Evolutionary conservation across 2,888 invertebrate species (phyloP).

Genomic region (Matsumyia berberina): DNA sequence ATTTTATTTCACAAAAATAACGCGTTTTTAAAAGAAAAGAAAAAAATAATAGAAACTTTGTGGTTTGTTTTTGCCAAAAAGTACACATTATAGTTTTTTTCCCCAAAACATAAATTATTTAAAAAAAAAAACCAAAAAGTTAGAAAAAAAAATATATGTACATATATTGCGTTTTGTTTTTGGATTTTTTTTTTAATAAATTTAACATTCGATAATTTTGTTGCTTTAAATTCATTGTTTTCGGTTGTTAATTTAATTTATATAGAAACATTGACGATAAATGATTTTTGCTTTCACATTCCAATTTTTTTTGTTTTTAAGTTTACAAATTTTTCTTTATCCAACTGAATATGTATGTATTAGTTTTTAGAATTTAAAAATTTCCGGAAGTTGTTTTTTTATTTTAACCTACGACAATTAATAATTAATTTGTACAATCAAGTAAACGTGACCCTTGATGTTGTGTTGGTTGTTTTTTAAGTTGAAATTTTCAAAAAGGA

Average conservation of each 20-base stretch:
- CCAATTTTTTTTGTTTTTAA: constrained; percentile 58
- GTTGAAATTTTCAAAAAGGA: constrained; percentile 50
- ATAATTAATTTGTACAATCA: constrained; percentile 76
- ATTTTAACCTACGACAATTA: constrained; percentile 69
- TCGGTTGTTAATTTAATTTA: constrained; percentile 57
- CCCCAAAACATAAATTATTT: constrained; percentile 6
- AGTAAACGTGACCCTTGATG: constrained; percentile 68
- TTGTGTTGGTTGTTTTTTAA: constrained; percentile 35
- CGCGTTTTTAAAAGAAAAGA: constrained; percentile 60
- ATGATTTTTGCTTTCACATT: constrained; percentile 47
- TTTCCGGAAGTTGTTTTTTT: constrained; percentile 63
- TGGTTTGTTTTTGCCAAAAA: constrained; percentile 34
- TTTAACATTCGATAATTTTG: constrained; percentile 71
- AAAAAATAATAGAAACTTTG: constrained; percentile 16
- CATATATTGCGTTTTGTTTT: too few species aligned
- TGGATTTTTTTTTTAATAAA: constrained; percentile 29
- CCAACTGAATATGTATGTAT: constrained; percentile 76
- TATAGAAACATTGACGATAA: constrained; percentile 66
- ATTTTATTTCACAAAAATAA: constrained; percentile 64
- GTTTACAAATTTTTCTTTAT: constrained; percentile 68
- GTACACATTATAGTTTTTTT: constrained; percentile 16
- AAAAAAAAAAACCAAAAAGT: constrained; percentile 26
- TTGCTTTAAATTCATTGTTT: constrained; percentile 74
- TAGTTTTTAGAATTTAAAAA: constrained; percentile 71
- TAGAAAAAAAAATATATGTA: constrained; percentile 26